Percentiles rank a stretch among this genome's conserved stretches.
These are phyloP conservation scores for Drosophila flavopinicola DNA, from an alignment of 2,888 invertebrate species.

Conservation along the genomic window DNA sequence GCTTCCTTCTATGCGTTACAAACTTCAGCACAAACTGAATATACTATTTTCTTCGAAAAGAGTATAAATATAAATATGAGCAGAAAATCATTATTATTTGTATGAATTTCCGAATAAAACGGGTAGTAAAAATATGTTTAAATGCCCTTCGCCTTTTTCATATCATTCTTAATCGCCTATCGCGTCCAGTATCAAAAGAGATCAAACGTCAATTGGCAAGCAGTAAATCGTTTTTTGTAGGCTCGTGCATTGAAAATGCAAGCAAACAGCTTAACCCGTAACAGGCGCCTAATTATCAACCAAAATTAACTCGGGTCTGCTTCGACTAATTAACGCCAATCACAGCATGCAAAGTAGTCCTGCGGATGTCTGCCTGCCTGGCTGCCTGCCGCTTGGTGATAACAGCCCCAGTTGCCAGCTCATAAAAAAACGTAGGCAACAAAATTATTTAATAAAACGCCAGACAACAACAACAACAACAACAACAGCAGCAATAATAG, in stretches of 20 bases:
- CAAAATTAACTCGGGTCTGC: slow-evolving; percentile 43
- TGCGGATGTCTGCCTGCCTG: slow-evolving; percentile 12
- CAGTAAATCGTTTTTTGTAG: slow-evolving; percentile 39
- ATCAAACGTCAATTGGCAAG: slow-evolving; percentile 48
- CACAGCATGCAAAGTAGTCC: slow-evolving; percentile 66
- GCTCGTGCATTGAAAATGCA: slow-evolving; percentile 10
- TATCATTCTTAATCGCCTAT: slow-evolving; percentile 33
- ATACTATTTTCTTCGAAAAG: too few relatives aligned
- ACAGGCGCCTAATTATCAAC: slow-evolving; percentile 49
- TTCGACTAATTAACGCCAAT: slow-evolving; percentile 74
- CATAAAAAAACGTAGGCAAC: slow-evolving; percentile 61
- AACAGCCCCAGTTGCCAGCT: slow-evolving; percentile 58
- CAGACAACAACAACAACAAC: slow-evolving; percentile 35
- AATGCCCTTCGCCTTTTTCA: background rate
- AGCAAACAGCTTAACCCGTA: slow-evolving; percentile 28
- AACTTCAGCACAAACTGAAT: too few relatives aligned
- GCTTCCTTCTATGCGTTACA: too few relatives aligned
- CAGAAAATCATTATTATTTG: too few relatives aligned
- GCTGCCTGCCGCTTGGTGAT: slow-evolving; percentile 41
- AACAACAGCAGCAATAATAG: slow-evolving; percentile 15
- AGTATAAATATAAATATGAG: too few relatives aligned
- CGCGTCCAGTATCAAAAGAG: slow-evolving; percentile 21
- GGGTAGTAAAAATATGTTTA: slow-evolving; percentile 5
- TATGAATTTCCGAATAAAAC: slow-evolving; percentile 15
- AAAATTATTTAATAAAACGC: slow-evolving; percentile 74